phyloP scores from a whole-genome alignment of 2,797 vertebrate species.

The Tokudaia tokunoshimensis region DNA sequence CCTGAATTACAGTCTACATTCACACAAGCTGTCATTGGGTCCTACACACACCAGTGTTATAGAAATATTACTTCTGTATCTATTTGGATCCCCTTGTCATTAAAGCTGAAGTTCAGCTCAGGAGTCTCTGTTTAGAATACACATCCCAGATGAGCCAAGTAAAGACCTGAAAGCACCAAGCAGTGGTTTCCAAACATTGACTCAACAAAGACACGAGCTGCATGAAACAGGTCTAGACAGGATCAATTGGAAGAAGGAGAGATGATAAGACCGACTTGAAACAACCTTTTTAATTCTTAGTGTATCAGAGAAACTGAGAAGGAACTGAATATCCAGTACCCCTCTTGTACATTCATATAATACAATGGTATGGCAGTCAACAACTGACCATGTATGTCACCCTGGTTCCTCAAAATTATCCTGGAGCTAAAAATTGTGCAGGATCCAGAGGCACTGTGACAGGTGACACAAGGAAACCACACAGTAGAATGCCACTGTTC shows the following conservation, averaged over 20 bases:
- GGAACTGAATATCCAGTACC: background rate
- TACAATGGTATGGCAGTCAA: background rate
- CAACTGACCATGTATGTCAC: background rate
- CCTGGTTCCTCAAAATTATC: background rate
- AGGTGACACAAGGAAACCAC: no score
- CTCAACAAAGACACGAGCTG: background rate
- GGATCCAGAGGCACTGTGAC: background rate
- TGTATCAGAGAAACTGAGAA: background rate
- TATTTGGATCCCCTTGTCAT: background rate
- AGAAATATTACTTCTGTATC: background rate
- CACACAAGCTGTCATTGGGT: background rate
- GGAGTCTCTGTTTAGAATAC: background rate
- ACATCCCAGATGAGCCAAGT: background rate
- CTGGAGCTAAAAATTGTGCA: background rate
- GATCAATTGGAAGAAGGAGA: background rate
- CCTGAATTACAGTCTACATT: background rate
- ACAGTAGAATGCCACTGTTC: background rate
- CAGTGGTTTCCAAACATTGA: background rate
- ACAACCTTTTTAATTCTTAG: background rate
- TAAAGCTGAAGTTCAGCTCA: background rate
- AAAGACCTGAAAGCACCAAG: background rate
- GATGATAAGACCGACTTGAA: background rate
- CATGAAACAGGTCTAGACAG: background rate
- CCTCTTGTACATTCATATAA: background rate
- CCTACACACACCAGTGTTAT: rapidly evolving